A percentile compares a stretch with the other conserved stretches of the same genome.
phyloP scores from a whole-genome alignment of 2,113 vertebrate genomes.

The Edolisoma coerulescens region DNA sequence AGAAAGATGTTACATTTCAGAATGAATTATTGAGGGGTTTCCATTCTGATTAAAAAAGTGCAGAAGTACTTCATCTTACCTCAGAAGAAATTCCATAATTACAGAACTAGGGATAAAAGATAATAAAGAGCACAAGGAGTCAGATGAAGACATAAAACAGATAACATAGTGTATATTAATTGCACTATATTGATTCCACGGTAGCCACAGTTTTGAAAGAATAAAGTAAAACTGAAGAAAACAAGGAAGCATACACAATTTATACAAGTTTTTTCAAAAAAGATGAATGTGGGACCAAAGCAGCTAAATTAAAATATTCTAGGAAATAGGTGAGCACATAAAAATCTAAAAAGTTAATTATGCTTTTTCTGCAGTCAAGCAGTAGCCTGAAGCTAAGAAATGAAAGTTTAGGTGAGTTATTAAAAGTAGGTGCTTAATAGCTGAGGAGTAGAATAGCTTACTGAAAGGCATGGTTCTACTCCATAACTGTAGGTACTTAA shows the following conservation, averaged over 20 bases:
- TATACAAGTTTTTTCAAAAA: background rate
- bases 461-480: background rate
- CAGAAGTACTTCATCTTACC: background rate
- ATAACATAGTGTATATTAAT: background rate
- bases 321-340: background rate
- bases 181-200: background rate
- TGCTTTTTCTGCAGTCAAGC: background rate
- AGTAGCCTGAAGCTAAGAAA: conserved; percentile 8
- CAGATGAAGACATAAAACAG: background rate
- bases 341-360: conserved; percentile 3
- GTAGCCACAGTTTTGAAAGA: background rate
- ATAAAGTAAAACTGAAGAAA: background rate
- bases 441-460: background rate
- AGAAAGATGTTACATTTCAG: background rate
- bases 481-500: background rate
- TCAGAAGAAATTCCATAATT: background rate
- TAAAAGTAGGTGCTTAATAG: background rate
- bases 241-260: background rate
- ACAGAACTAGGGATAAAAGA: background rate
- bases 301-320: background rate
- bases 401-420: conserved; percentile 36
- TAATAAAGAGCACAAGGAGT: background rate
- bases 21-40: background rate
- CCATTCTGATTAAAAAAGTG: background rate
- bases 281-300: background rate